Evolutionary conservation across 2,113 vertebrate genomes (phyloP), one percentile per base, ranked within the genome.

Genomic region (Oreochromis niloticus): DNA sequence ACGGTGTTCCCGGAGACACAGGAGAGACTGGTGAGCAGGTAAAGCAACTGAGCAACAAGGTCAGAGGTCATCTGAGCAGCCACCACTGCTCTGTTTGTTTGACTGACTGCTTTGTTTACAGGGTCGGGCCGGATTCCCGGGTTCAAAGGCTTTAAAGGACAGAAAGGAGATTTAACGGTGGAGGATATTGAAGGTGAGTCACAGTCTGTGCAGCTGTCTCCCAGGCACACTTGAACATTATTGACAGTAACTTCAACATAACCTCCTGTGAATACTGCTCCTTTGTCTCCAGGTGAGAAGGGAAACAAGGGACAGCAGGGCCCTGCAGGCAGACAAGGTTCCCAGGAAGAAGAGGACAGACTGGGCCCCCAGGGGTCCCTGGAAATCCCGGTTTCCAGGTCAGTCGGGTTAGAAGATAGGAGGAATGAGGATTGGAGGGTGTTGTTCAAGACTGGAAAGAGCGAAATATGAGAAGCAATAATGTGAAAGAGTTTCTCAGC

Each of bases 121-220:
- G 98, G 98, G 97, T 81, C 85, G 27, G 2, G 13, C 68, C 48
- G 98, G 98, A 17, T 94, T 94, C 83, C 93, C 84, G 22, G 98
- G 98, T 56, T 85, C 52, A 91, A 75, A 87, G 98, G 98, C 12
- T 27, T 34, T 4, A 99, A 98, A 95, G 98, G 98, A 88, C 92
- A 96, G 79, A 98, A 98, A 86, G 98, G 98, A 9, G 95, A 96
- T 13, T 80, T 96, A 0, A 92, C 5, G 11, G n/a, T 91, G 63
- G 68, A 88, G 48, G 83, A 93, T 22, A 78, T 82, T 4, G 93
- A 91, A 93, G 96, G 96, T 96, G 56, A 91, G 84, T 87, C 80
- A 3, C 68, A 46, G 22, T 73, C 41, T 75, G 13, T 30, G 41
- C 41, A 12, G 30, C 7, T 27, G 57, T 36, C 0, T 80, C 10